Evolutionary conservation across 2,888 invertebrate species (phyloP), one percentile per base, ranked within the genome.

Genomic region (Leucania comma): DNA sequence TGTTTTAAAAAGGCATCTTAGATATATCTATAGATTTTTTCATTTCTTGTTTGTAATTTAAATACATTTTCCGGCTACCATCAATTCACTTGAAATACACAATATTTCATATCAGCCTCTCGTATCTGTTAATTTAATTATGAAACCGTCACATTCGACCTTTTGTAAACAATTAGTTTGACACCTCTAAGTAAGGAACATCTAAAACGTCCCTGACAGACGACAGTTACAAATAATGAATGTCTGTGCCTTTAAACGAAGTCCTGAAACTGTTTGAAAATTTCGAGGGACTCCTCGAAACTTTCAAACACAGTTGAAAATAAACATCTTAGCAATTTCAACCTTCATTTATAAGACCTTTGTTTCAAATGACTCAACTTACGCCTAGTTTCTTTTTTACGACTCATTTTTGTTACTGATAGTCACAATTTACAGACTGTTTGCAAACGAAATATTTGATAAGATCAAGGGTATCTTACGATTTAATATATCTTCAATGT

Each of bases 171-270:
- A 79, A 79, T 75, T 72, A 58, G 26, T 72, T 57, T 65, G 65
- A 62, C 73, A 65, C 71, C 26, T 64, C 46, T 8, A 57, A 79
- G 60, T 75, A 57, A 17, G 22, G 22, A 51, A 66, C 53, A 54
- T 58, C 24, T 22, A 26, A 80, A 63, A 63, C 35, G 38, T 38
- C 24, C 14, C 22, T 61, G 50, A 51, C 76, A 75, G 42, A 22
- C 50, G 68, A 72, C 62, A 61, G 60, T 60, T 29, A 61, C 58
- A 62, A 76, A 76, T 78, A 71, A 78, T 66, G 80, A 59, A 65
- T 62, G 42, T 61, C n/a, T 29, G 35, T 22, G 53, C 32, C 50
- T 80, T 38, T 59, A 38, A 51, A 60, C 46, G 29, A 80, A 76
- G 67, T 50, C 22, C 20, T 14, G n/a, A 59, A 72, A 63, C 75